Base-by-base conservation (phyloP, 23 tunicate species). In the Ciona savignyi region DNA sequence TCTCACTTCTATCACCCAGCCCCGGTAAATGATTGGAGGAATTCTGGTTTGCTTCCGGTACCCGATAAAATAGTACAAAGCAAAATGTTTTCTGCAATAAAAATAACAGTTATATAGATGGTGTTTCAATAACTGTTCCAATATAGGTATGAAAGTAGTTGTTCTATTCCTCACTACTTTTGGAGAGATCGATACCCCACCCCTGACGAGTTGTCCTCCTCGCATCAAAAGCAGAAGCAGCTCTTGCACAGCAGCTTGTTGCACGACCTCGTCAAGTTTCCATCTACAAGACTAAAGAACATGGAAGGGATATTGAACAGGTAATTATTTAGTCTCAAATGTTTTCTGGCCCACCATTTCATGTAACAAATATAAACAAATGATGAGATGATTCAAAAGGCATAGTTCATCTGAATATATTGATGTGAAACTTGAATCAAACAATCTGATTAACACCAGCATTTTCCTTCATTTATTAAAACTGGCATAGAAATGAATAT, bases 351-450 rank as follows among this genome's bases (percentile, higher is more conserved):
- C 15, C 11, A 9, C 15, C 15, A 15, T 6, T 42, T 6, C 56
- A 6, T 42, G 15, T 6, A 6, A 42, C 56, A 6, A 6, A 42
- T 42, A 6, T 42, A 6, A 42, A 9, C 9, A 42, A 61, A 74
- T 74, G 78, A 74, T 74, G 78, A 74, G 15, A 42, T 23, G 56
- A 48, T 74, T 60, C 65, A 62, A 42, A 42, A 42, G 78, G 78
- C 78, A 74, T 74, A 74, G 78, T 74, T 74, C 78, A 74, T 74
- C 78, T 74, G 78, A 74, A 74, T 19, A n/a, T 25, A 1, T n/a
- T 74, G 78, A 74, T 74, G 78, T 4, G 27, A 74, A 30, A 72
- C 30, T 20, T 25, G 78, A 74, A 74, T 74, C 23, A 48, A 48
- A 25, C n/a, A 27, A 23, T 74, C 67, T 48, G 78, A 74, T 29